Conservation (phyloP, 2,888 invertebrate species). For the Therioaphis trifolii region DNA sequence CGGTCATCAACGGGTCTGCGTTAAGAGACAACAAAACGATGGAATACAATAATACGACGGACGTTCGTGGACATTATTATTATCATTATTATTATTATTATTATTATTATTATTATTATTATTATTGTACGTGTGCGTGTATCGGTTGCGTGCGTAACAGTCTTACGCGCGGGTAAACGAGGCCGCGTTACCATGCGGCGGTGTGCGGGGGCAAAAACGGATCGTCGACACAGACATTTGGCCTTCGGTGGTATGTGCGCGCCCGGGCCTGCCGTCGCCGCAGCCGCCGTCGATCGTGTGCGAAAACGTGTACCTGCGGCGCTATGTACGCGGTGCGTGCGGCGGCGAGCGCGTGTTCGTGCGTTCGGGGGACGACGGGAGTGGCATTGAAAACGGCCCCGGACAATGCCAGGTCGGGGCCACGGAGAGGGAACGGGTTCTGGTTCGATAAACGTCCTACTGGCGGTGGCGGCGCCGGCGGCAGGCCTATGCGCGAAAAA, state of each 20-base stretch:
- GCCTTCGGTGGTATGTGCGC: constrained; percentile 35
- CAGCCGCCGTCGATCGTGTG: constrained; percentile 3
- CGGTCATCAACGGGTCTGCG: too few relatives aligned
- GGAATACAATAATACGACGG: too few relatives aligned
- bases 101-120: too few relatives aligned
- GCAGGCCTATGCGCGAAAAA: constrained; percentile 41
- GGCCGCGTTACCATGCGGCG: background rate
- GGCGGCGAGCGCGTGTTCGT: constrained; percentile 9
- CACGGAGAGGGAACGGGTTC: constrained; percentile 58
- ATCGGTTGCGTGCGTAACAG: background rate
- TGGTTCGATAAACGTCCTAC: constrained; percentile 62
- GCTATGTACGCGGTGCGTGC: background rate
- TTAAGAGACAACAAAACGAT: too few relatives aligned
- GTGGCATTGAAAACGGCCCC: constrained; percentile 61
- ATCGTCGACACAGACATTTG: constrained; percentile 25
- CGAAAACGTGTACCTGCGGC: background rate
- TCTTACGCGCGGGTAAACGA: background rate
- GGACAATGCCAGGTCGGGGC: constrained; percentile 58
- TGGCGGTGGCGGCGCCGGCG: constrained; percentile 24
- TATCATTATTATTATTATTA: too few relatives aligned
- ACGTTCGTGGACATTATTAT: too few relatives aligned
- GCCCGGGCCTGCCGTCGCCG: background rate
- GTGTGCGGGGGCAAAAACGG: constrained; percentile 4
- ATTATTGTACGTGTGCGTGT: too few relatives aligned
- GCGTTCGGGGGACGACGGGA: constrained; percentile 17